A percentile compares a stretch with the other conserved stretches of the same genome.
phyloP scores from a whole-genome alignment of 2,797 vertebrate species.

The Halcyon smyrnensis region DNA sequence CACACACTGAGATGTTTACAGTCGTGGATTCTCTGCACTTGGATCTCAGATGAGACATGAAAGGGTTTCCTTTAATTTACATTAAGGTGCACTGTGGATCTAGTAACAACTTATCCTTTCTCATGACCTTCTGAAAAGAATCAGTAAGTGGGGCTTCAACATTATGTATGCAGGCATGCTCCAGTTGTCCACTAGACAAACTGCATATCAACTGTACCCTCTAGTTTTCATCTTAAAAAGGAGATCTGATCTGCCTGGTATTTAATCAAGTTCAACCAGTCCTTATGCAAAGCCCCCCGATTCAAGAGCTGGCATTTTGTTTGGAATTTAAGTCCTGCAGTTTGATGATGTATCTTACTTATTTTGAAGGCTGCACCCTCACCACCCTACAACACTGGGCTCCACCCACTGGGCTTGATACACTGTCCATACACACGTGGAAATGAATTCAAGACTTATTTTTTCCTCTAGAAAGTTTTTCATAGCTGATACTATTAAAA shows the following conservation, averaged over 20 bases:
- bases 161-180: not conserved
- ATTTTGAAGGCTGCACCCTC: not conserved
- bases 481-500: not conserved
- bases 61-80: not conserved
- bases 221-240: not conserved
- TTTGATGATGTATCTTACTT: not conserved
- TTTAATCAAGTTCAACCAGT: not conserved
- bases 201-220: not conserved
- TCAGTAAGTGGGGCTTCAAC: not conserved
- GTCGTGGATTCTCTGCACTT: not conserved
- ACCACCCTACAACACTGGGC: not conserved
- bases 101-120: not conserved
- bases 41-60: not conserved
- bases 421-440: not conserved
- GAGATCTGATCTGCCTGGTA: not conserved
- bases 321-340: not conserved
- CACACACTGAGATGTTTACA: not conserved
- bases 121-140: not conserved
- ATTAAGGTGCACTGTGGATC: not conserved
- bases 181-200: not conserved
- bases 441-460: not conserved
- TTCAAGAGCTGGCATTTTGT: not conserved
- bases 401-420: not conserved
- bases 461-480: not conserved
- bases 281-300: not conserved